phyloP scores from a whole-genome alignment of 2,888 invertebrate species.

The Eugnorisma glareosa region DNA sequence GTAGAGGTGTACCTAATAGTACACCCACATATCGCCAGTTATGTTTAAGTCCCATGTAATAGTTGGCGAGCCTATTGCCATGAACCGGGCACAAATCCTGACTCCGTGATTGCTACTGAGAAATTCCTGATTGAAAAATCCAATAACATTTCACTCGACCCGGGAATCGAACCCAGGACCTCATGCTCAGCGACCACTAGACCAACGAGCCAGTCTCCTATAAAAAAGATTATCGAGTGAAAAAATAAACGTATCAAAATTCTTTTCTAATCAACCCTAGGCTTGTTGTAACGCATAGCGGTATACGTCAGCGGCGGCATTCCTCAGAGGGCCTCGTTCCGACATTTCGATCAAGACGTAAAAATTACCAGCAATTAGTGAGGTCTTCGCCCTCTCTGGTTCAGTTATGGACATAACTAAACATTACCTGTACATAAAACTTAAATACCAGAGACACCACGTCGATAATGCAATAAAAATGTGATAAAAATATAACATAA shows the following conservation, averaged over 20 bases:
- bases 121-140: no score
- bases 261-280: slow-evolving; percentile 41
- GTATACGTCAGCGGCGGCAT: slow-evolving; percentile 67
- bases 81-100: no score
- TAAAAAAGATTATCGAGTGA: not conserved
- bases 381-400: slow-evolving; percentile 72
- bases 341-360: slow-evolving; percentile 80
- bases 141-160: no score
- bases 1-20: no score
- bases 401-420: slow-evolving; percentile 58
- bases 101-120: no score
- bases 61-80: no score
- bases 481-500: slow-evolving; percentile 52
- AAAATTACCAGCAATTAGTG: slow-evolving; percentile 85
- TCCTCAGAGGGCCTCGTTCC: slow-evolving; percentile 68
- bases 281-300: slow-evolving; percentile 35
- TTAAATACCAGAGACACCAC: slow-evolving; percentile 44
- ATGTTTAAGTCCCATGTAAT: no score
- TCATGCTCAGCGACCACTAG: no score
- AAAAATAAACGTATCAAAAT: slow-evolving; percentile 23
- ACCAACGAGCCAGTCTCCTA: not conserved
- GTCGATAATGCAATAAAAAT: slow-evolving; percentile 55
- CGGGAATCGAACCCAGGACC: no score
- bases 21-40: no score
- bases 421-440: slow-evolving; percentile 46